A percentile compares a stretch with the other conserved stretches of the same genome.
Conservation (phyloP, 2,113 vertebrate genomes). For the Gallinago paraguaiae region DNA sequence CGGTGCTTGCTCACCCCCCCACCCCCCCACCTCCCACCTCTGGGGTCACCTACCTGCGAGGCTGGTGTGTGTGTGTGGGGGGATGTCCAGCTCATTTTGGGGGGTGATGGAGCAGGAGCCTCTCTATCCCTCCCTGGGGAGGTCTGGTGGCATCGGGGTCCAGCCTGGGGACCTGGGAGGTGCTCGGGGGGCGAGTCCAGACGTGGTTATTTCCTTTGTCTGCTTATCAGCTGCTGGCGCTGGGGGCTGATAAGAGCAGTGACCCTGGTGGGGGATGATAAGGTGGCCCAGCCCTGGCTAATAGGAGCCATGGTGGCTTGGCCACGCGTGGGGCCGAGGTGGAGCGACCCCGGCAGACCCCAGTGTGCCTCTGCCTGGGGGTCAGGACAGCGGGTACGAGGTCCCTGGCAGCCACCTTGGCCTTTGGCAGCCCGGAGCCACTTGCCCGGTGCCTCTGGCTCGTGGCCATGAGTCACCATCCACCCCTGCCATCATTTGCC, state of each 20-base stretch:
- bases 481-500: not conserved
- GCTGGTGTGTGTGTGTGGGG: not conserved
- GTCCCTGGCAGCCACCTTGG: not conserved
- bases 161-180: accelerated
- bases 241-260: not conserved
- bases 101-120: not conserved
- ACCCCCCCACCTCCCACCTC: not conserved
- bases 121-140: not conserved
- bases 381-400: not conserved
- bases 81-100: not conserved
- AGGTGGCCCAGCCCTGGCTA: not conserved
- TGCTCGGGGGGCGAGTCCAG: accelerated
- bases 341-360: not conserved
- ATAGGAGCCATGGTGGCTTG: accelerated
- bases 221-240: not conserved
- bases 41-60: accelerated
- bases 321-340: accelerated
- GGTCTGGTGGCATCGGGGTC: not conserved
- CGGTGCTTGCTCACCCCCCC: not conserved
- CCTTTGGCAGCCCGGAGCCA: not conserved
- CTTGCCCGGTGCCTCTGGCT: not conserved
- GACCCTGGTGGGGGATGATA: not conserved
- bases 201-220: not conserved
- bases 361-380: accelerated
- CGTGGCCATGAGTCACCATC: accelerated